Conservation (phyloP, 2,797 vertebrate species). For the Erpetoichthys calabaricus region DNA sequence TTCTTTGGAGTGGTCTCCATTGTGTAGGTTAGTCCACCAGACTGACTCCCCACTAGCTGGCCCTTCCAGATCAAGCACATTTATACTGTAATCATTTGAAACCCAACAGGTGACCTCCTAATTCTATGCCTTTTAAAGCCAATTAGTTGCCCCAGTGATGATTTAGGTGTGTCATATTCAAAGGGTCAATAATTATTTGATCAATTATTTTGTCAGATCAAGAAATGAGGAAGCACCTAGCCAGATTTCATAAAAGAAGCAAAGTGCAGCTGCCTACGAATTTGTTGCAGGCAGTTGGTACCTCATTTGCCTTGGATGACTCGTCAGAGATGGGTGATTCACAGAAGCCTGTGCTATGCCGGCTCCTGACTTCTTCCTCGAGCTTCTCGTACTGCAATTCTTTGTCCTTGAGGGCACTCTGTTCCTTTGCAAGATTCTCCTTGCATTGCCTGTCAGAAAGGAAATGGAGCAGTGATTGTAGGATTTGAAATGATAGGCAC, state of each 20-base stretch:
- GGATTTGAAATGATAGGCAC: neutral
- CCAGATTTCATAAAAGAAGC: neutral
- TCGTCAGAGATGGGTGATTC: rapidly evolving
- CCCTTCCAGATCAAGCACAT: too few relatives aligned
- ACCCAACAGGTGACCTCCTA: too few relatives aligned
- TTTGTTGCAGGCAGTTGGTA: conserved; percentile 9
- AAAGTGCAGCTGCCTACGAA: neutral
- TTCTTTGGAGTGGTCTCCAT: too few relatives aligned
- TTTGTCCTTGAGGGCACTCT: conserved; percentile 7
- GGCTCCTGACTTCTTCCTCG: conserved; percentile 18
- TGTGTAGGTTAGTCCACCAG: too few relatives aligned
- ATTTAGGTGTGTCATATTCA: too few relatives aligned
- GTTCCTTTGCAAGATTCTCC: conserved; percentile 16
- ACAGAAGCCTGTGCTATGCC: conserved; percentile 8
- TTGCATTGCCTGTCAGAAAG: conserved; percentile 24
- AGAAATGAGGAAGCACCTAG: too few relatives aligned
- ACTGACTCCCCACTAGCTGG: too few relatives aligned
- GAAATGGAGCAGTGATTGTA: neutral
- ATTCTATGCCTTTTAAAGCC: too few relatives aligned
- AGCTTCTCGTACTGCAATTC: neutral
- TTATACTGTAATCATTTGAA: too few relatives aligned
- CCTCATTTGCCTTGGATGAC: conserved; percentile 11
- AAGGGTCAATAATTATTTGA: too few relatives aligned
- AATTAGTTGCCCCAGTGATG: too few relatives aligned
- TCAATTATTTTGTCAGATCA: too few relatives aligned